These are phyloP conservation scores for Tympanuchus pallidicinctus DNA, from an alignment of 2,113 vertebrate species.

Conservation along the genomic window DNA sequence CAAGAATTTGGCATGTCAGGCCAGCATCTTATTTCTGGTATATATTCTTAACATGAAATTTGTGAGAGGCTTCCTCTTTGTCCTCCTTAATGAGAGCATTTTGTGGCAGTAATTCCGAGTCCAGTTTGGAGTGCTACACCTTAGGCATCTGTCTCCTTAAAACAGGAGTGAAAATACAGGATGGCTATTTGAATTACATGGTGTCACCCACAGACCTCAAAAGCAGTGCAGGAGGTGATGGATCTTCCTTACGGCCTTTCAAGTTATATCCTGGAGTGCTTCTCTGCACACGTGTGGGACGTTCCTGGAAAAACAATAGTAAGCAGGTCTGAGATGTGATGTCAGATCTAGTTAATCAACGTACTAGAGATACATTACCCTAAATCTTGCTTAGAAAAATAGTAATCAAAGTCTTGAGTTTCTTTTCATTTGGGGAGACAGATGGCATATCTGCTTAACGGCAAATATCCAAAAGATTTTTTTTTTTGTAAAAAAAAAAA, in stretches of 20 bases:
- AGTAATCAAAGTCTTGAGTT: slow-evolving; percentile 80
- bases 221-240: neutral
- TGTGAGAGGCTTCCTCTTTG: neutral
- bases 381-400: slow-evolving; percentile 78
- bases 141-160: slow-evolving; percentile 42
- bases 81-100: neutral
- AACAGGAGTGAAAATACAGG: slow-evolving; percentile 51
- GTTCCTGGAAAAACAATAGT: slow-evolving; percentile 36
- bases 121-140: neutral
- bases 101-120: slow-evolving; percentile 26
- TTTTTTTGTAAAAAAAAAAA: neutral
- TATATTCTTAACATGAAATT: neutral
- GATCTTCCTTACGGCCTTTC: slow-evolving; percentile 10
- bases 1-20: slow-evolving; percentile 22
- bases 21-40: neutral
- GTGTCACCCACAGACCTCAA: neutral
- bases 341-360: slow-evolving; percentile 74
- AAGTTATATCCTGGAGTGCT: neutral
- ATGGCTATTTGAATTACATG: slow-evolving; percentile 15
- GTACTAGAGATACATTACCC: slow-evolving; percentile 71
- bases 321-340: slow-evolving; percentile 53
- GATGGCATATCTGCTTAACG: slow-evolving; percentile 81
- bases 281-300: neutral
- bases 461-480: slow-evolving; percentile 81
- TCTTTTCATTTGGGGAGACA: slow-evolving; percentile 78